Percentiles rank a stretch among this genome's conserved stretches.
These are phyloP conservation scores for Microtus pennsylvanicus DNA, from an alignment of 2,113 vertebrate species.

Conservation along the genomic window DNA sequence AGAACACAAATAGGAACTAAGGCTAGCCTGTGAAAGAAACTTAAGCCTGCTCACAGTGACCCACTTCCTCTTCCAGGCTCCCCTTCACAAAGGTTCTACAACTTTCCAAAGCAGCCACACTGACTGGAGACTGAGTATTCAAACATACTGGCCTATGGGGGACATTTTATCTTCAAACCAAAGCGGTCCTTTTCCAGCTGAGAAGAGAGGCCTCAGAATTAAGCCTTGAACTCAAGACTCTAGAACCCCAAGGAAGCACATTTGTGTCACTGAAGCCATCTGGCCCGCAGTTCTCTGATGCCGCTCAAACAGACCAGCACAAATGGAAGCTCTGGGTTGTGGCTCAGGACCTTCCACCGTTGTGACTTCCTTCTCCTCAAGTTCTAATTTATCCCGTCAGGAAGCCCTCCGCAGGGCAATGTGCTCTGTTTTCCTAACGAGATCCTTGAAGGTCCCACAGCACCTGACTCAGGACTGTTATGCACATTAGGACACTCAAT, in stretches of 20 bases:
- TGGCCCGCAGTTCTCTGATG: not conserved
- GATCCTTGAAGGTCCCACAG: conserved; percentile 31
- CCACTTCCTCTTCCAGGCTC: not conserved
- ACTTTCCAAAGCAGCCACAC: not conserved
- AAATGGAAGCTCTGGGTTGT: not conserved
- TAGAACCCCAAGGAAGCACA: not conserved
- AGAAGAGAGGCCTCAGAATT: not conserved
- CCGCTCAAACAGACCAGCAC: not conserved
- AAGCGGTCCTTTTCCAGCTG: not conserved
- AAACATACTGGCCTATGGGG: not conserved
- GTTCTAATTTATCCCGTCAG: conserved; percentile 1
- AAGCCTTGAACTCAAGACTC: not conserved
- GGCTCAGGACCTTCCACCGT: not conserved
- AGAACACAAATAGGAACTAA: not conserved
- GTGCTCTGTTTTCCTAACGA: conserved; percentile 66
- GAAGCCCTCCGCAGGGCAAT: not conserved
- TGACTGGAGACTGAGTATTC: not conserved
- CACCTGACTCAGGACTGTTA: conserved; percentile 67
- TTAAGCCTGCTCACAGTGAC: not conserved
- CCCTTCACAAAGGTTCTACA: not conserved
- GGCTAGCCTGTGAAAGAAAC: not conserved
- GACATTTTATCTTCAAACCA: not conserved
- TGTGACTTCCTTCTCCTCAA: not conserved
- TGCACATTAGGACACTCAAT: conserved; percentile 62
- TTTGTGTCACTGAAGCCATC: not conserved